These are phyloP conservation scores for Morus bassanus DNA, from an alignment of 2,797 vertebrate species.

Conservation along the genomic window DNA sequence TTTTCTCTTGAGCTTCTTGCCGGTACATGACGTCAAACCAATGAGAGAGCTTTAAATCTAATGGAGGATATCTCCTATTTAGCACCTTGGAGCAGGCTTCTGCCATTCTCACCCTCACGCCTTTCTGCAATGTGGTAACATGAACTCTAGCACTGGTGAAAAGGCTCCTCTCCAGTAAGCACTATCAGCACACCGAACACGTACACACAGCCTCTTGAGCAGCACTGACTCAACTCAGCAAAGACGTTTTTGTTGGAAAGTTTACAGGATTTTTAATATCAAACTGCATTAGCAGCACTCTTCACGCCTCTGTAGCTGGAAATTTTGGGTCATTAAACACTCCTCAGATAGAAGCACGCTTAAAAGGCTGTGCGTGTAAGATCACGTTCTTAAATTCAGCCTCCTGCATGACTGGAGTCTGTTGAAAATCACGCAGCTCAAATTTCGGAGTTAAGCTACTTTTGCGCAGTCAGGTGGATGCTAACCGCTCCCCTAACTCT, in stretches of 20 bases:
- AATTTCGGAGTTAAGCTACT: neutral
- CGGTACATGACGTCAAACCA: neutral
- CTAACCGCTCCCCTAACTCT: neutral
- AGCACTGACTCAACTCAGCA: neutral
- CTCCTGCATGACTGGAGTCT: neutral
- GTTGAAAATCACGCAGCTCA: neutral
- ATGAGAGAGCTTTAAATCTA: neutral
- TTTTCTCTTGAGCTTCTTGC: neutral
- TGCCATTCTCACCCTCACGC: neutral
- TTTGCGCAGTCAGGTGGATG: neutral
- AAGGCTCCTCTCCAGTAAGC: neutral
- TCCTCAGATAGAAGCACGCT: neutral
- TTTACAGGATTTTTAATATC: neutral
- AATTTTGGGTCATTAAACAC: neutral
- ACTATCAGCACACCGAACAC: rapidly evolving
- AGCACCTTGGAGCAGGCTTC: neutral
- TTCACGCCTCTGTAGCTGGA: neutral
- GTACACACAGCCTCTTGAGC: neutral
- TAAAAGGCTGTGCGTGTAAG: neutral
- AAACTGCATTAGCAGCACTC: neutral
- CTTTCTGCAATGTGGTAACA: rapidly evolving
- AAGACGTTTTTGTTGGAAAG: neutral
- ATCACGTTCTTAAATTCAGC: neutral
- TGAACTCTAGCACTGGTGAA: neutral
- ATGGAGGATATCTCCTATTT: rapidly evolving